These are phyloP conservation scores for Argya squamiceps DNA, from an alignment of 2,797 vertebrate species.

Conservation along the genomic window DNA sequence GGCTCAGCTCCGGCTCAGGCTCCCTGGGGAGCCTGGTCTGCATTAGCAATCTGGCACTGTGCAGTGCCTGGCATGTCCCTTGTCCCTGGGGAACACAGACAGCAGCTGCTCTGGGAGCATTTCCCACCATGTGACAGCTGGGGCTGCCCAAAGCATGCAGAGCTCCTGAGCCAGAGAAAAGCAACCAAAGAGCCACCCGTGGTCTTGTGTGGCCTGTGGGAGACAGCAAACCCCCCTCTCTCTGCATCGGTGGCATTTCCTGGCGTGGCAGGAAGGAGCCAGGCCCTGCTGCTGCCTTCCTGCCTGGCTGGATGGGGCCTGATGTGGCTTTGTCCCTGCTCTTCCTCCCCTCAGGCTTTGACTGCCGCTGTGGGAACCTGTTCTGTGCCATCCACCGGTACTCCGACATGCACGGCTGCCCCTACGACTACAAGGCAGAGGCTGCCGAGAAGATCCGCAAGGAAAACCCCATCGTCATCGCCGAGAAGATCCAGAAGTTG, in stretches of 20 bases:
- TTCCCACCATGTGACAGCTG: slow-evolving; percentile 13
- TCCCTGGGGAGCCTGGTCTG: background rate
- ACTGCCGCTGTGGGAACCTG: slow-evolving; percentile 91
- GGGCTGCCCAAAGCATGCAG: background rate
- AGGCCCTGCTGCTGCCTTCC: background rate
- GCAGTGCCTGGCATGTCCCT: background rate
- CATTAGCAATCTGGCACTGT: background rate
- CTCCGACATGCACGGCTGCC: slow-evolving; percentile 90
- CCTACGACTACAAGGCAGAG: slow-evolving; percentile 89
- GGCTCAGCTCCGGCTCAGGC: background rate
- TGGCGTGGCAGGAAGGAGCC: background rate
- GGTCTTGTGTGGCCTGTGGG: background rate
- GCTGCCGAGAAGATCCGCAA: slow-evolving; percentile 89
- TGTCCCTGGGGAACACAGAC: rapidly evolving
- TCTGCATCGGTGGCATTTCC: background rate
- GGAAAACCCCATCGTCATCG: slow-evolving; percentile 90
- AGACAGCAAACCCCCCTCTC: background rate
- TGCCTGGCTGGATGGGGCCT: background rate
- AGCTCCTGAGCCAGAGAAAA: background rate
- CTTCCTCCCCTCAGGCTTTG: slow-evolving; percentile 79
- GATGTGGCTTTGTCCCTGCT: background rate
- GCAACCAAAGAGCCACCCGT: background rate
- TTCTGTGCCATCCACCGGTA: slow-evolving; percentile 92
- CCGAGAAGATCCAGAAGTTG: slow-evolving; percentile 93
- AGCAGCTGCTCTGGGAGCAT: background rate